Evolutionary conservation across 53 echinoderm and acorn worm species (phyloP).

Genomic region (Arbacia lixula): DNA sequence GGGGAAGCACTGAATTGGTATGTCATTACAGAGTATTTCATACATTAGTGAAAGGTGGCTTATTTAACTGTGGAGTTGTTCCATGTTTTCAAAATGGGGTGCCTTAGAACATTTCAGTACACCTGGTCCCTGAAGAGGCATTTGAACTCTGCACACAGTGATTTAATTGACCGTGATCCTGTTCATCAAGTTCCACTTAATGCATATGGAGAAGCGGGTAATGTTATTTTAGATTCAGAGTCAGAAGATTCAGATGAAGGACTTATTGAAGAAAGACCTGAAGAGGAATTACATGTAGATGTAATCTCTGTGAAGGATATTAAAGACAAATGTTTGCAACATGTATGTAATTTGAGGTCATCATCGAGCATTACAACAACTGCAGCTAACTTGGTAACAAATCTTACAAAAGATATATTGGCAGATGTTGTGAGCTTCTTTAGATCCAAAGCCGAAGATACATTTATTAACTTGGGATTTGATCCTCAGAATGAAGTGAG

Average conservation of each 20-base stretch:
- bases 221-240: slow-evolving; percentile 31
- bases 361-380: slow-evolving; percentile 34
- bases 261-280: slow-evolving; percentile 14
- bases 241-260: slow-evolving; percentile 33
- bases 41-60: slow-evolving; percentile 30
- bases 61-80: slow-evolving; percentile 33
- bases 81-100: slow-evolving; percentile 27
- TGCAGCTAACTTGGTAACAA: slow-evolving; percentile 27
- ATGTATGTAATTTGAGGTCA: slow-evolving; percentile 28
- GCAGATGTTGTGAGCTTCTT: slow-evolving; percentile 53
- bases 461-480: slow-evolving; percentile 36
- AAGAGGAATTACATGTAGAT: slow-evolving; percentile 44
- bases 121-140: slow-evolving; percentile 30
- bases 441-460: slow-evolving; percentile 39
- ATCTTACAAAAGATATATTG: slow-evolving; percentile 37
- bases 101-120: slow-evolving; percentile 33
- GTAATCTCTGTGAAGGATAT: slow-evolving; percentile 17
- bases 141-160: slow-evolving; percentile 30
- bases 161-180: slow-evolving; percentile 31
- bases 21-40: slow-evolving; percentile 33
- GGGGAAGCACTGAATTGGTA: slow-evolving; percentile 35
- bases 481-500: slow-evolving; percentile 27
- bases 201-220: slow-evolving; percentile 12
- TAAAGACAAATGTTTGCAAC: slow-evolving; percentile 22
- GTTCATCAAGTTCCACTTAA: slow-evolving; percentile 27